Evolutionary conservation across 2,797 vertebrate species (phyloP).

Genomic region (Argyrosomus regius): DNA sequence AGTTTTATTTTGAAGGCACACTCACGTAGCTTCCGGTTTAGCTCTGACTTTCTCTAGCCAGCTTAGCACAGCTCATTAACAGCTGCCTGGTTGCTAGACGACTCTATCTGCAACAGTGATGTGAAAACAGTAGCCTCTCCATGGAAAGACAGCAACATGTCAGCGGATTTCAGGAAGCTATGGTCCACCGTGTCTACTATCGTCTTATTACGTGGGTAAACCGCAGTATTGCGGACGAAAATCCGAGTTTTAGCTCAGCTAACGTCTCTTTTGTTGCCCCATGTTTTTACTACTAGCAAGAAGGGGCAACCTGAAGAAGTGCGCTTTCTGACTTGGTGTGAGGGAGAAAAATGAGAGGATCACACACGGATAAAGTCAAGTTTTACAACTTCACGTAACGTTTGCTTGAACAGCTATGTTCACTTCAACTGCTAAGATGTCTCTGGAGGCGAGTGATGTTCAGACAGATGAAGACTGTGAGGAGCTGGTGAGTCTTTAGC

Average conservation of each 20-base stretch:
- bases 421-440: constrained; percentile 70
- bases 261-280: constrained; percentile 46
- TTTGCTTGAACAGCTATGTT: constrained; percentile 36
- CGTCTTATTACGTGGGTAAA: not conserved
- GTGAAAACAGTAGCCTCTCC: constrained; percentile 42
- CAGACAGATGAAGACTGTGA: constrained; percentile 85
- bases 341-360: constrained; percentile 42
- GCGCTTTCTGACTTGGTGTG: not conserved
- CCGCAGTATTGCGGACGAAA: not conserved
- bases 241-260: constrained; percentile 43
- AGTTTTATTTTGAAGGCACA: constrained; percentile 14
- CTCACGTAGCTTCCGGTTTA: not conserved
- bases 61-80: constrained; percentile 15
- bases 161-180: not conserved
- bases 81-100: constrained; percentile 84
- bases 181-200: not conserved
- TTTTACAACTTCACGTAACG: constrained; percentile 45
- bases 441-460: constrained; percentile 78
- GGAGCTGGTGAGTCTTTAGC: constrained; percentile 78
- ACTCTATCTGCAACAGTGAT: constrained; percentile 62
- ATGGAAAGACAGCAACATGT: constrained; percentile 12
- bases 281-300: constrained; percentile 46
- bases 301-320: constrained; percentile 19
- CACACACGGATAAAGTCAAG: constrained; percentile 31
- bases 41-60: not conserved